These are phyloP conservation scores for Periparus ater DNA, from an alignment of 2,797 vertebrate species.

Conservation along the genomic window DNA sequence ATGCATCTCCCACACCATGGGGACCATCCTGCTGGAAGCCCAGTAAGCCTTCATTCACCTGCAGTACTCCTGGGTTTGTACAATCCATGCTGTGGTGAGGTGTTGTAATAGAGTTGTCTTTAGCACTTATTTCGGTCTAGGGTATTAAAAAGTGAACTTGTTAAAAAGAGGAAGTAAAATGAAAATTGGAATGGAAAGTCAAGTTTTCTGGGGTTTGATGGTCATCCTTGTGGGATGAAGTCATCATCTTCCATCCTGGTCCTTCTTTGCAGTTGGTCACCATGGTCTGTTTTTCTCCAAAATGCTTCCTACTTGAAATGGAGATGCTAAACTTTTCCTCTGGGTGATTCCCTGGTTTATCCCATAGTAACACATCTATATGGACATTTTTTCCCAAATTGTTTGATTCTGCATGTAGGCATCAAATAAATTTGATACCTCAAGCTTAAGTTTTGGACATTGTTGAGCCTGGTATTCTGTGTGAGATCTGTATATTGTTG, in stretches of 20 bases:
- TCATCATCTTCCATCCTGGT: background rate
- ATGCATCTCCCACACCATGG: background rate
- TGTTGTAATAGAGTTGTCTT: accelerated
- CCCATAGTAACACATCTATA: accelerated
- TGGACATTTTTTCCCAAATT: background rate
- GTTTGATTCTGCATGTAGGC: background rate
- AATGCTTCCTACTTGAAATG: background rate
- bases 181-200: background rate
- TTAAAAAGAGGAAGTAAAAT: background rate
- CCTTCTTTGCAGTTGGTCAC: background rate
- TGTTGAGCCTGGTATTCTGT: accelerated
- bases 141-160: background rate
- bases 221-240: background rate
- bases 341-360: background rate
- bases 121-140: background rate
- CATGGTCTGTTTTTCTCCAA: background rate
- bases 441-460: background rate
- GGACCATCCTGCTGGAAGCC: background rate
- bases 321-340: background rate
- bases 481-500: background rate
- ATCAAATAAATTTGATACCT: background rate
- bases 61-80: background rate
- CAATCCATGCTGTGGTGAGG: background rate
- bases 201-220: background rate
- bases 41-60: background rate